Conservation (phyloP, 2,888 invertebrate species). For the Lasioglossum figueresi region DNA sequence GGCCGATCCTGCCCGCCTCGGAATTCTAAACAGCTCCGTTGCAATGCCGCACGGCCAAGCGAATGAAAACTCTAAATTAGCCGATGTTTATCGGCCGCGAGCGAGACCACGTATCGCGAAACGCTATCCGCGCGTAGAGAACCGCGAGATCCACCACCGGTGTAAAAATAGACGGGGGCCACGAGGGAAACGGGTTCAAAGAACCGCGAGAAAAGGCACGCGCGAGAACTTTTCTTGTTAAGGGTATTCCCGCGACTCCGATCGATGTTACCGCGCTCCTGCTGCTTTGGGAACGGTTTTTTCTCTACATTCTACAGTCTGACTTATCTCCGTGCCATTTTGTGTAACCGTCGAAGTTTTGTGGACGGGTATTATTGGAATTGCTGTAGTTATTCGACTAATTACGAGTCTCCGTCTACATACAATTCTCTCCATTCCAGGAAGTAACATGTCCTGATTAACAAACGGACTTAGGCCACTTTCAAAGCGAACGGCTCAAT, state of each 20-base stretch:
- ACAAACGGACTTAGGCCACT: too few species aligned
- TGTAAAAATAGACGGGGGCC: neutral
- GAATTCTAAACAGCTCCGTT: constrained; percentile 44
- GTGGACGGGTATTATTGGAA: neutral
- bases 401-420: too few species aligned
- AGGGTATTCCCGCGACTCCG: neutral
- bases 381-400: neutral
- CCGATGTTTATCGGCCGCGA: constrained; percentile 48
- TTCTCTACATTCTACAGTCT: neutral
- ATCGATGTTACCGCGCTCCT: neutral
- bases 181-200: constrained; percentile 5
- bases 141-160: neutral
- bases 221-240: constrained; percentile 8
- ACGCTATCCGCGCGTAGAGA: neutral
- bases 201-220: neutral
- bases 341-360: neutral
- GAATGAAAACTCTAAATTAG: constrained; percentile 51
- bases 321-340: neutral
- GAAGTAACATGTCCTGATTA: too few species aligned
- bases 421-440: too few species aligned
- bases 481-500: too few species aligned
- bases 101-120: neutral
- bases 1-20: constrained; percentile 20
- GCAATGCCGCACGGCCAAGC: constrained; percentile 17
- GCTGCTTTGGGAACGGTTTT: neutral